These are phyloP conservation scores for Fopius arisanus DNA, from an alignment of 1,140 invertebrate genomes.

Conservation along the genomic window DNA sequence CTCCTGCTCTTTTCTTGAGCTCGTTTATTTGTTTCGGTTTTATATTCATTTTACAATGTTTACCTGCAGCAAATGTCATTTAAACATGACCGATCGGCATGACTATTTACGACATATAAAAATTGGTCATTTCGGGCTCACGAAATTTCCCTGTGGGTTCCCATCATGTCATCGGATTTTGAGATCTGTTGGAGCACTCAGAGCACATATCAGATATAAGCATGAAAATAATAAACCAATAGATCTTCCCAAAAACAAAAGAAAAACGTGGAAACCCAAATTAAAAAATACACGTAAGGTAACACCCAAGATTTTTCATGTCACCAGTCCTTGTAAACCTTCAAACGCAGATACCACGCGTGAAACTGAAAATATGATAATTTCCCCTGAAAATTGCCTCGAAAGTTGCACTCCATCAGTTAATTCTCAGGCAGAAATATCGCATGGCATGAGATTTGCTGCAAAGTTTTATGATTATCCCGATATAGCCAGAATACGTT, in stretches of 20 bases:
- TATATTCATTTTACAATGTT: background rate
- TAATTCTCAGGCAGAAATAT: background rate
- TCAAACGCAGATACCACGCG: background rate
- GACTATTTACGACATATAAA: background rate
- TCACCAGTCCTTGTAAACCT: background rate
- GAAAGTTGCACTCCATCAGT: background rate
- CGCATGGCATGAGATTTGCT: background rate
- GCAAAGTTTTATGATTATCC: slow-evolving; percentile 10
- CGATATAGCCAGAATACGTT: background rate
- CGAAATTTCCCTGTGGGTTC: background rate
- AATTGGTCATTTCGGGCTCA: background rate
- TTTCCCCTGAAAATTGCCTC: background rate
- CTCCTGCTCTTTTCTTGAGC: background rate
- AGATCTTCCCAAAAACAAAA: background rate
- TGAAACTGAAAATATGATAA: background rate
- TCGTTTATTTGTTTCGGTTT: background rate
- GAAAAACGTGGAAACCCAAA: background rate
- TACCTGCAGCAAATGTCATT: background rate
- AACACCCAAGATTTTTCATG: background rate
- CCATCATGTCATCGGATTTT: background rate
- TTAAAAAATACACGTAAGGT: background rate
- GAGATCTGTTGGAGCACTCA: background rate
- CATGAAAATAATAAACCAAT: background rate
- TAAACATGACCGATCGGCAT: background rate
- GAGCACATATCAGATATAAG: background rate